Evolutionary conservation across 1,140 invertebrate species (phyloP).

Genomic region (Protaetia brevitarsis): DNA sequence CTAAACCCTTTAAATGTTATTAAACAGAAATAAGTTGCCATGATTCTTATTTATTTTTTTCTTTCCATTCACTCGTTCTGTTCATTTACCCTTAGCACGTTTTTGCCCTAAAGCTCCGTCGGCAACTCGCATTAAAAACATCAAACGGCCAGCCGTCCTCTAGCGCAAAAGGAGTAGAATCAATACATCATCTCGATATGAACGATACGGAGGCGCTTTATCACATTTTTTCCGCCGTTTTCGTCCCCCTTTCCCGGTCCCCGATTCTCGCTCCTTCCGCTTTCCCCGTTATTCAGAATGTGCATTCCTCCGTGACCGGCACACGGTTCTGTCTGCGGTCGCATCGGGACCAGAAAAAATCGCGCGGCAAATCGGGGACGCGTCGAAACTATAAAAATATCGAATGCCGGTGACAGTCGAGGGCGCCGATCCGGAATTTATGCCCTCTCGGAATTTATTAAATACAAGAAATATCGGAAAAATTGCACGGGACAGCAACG

Average conservation of each 20-base stretch:
- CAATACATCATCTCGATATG: constrained; percentile 12
- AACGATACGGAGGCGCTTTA: constrained; percentile 13
- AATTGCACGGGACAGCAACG: neutral
- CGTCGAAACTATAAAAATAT: constrained; percentile 6
- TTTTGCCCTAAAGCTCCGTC: neutral
- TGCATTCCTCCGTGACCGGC: neutral
- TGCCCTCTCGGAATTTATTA: constrained; percentile 6
- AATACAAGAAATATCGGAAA: neutral
- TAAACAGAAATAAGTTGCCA: no score
- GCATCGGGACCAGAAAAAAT: neutral
- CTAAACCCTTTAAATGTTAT: no score
- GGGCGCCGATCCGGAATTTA: neutral
- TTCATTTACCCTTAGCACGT: no score
- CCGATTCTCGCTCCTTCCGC: neutral
- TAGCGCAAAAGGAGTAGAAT: neutral
- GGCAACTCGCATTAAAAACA: neutral
- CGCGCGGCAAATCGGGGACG: neutral
- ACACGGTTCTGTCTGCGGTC: neutral
- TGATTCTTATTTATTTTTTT: no score
- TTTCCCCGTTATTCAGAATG: neutral
- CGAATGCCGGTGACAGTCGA: constrained; percentile 5
- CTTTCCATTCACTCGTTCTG: no score
- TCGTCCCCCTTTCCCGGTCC: neutral
- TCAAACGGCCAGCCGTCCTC: neutral
- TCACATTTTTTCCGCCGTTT: neutral